Base-by-base conservation (phyloP, 2,797 vertebrate genomes). In the Poeciliopsis paucimaculata region DNA sequence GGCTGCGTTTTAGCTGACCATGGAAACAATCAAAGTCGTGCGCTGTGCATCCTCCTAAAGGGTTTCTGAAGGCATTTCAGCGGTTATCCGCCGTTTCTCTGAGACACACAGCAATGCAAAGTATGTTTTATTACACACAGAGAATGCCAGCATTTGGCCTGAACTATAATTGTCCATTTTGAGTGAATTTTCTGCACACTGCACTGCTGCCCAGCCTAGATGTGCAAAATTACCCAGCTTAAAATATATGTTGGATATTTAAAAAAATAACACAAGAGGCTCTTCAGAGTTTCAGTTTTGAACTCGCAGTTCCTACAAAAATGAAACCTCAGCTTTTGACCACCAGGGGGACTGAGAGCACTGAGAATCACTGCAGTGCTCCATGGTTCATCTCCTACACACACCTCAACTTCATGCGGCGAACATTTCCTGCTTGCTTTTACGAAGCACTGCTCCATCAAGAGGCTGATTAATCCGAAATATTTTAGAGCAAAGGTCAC, bases 261-360 rank as follows among this genome's bases (percentile, higher is more conserved):
- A 55, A 55, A n/a, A 55, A 26, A 55, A 55, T 11, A 26, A 4
- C 47, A 76, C 6, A 20, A 64, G 75, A 49, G 23, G 18, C 36
- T 78, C 18, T 7, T 68, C 28, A 75, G 64, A 82, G 34, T 78
- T 74, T 72, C 77, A 62, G 72, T 36, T 83, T 84, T 75, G 79
- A 77, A 86, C 46, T 66, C 15, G 7, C 36, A 81, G 16, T 16
- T 41, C 10, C 39, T 71, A 72, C 72, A 62, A 72, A 80, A 77
- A 76, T 12, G 16, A 79, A 0, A 78, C 9, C 41, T 46, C 26
- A 66, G 26, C 12, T 62, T 83, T 83, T 84, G 71, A 82, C 93
- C 94, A 94, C 93, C 88, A 95, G 94, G 82, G 91, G 94, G 93
- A 90, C 93, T 89, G 90, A 92, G 88, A 91, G 93, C 88, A 85